Evolutionary conservation across 2,113 vertebrate species (phyloP).

Genomic region (Anser brachyrhynchus): DNA sequence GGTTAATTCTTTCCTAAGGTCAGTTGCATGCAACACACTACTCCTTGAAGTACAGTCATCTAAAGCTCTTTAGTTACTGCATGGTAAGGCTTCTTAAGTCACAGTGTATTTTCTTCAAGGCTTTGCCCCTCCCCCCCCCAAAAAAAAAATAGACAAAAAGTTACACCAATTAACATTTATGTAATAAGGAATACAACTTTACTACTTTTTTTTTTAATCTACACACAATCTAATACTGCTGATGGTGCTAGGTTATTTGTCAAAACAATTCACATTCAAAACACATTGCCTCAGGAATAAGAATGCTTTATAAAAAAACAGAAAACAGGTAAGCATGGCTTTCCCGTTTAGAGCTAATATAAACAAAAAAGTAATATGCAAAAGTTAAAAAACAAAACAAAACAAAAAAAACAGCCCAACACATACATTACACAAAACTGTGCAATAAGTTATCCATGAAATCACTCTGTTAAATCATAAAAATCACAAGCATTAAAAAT

Average conservation of each 20-base stretch:
- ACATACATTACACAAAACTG: conserved; percentile 27
- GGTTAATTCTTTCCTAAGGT: conserved; percentile 81
- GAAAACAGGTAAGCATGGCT: conserved; percentile 49
- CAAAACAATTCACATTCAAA: conserved; percentile 69
- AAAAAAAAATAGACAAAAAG: conserved; percentile 69
- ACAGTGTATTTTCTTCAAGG: conserved; percentile 87
- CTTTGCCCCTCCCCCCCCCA: conserved; percentile 55
- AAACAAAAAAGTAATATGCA: conserved; percentile 32
- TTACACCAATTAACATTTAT: conserved; percentile 77
- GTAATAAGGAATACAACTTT: conserved; percentile 79
- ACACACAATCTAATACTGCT: conserved; percentile 86
- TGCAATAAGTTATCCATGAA: conserved; percentile 54
- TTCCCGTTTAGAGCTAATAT: conserved; percentile 13
- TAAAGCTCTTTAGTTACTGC: conserved; percentile 79
- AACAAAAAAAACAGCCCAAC: conserved; percentile 8
- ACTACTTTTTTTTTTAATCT: conserved; percentile 73
- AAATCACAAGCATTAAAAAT: conserved; percentile 69
- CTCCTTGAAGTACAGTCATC: conserved; percentile 78
- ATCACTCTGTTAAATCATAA: conserved; percentile 49
- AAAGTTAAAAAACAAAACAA: neutral
- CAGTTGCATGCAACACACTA: conserved; percentile 93
- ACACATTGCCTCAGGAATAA: conserved; percentile 47
- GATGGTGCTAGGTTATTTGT: conserved; percentile 74
- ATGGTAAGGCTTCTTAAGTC: conserved; percentile 87
- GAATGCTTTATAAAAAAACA: conserved; percentile 44